A percentile compares a stretch with the other conserved stretches of the same genome.
These are phyloP conservation scores for Corbicula japonica DNA, from an alignment of 2,888 invertebrate genomes.

Conservation along the genomic window DNA sequence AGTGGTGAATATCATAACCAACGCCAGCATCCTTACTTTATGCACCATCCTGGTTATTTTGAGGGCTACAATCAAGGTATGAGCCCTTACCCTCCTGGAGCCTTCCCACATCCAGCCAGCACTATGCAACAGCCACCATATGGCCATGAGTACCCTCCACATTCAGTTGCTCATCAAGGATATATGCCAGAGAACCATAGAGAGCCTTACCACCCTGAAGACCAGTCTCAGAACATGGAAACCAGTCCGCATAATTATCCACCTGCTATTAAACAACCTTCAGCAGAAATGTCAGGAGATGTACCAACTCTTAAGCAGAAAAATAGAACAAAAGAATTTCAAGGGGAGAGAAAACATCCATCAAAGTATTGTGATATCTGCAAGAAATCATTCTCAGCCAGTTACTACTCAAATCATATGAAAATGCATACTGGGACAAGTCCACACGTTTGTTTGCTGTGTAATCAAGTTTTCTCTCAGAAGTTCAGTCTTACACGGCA, in stretches of 20 bases:
- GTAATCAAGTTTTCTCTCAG: constrained; percentile 63
- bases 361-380: constrained; percentile 60
- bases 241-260: not conserved
- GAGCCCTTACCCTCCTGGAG: constrained; percentile 16
- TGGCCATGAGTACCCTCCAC: constrained; percentile 11
- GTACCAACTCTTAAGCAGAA: constrained; percentile 10
- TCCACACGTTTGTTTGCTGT: constrained; percentile 54
- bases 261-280: not conserved
- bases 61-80: constrained; percentile 22
- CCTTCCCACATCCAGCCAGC: constrained; percentile 20
- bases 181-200: constrained; percentile 3
- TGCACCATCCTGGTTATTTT: constrained; percentile 15
- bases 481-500: constrained; percentile 60
- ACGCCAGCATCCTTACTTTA: constrained; percentile 18
- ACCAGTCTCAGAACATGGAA: too few relatives aligned
- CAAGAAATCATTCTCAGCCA: constrained; percentile 58
- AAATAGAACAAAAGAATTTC: constrained; percentile 49
- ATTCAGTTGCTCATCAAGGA: not conserved
- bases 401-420: constrained; percentile 63
- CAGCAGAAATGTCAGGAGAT: not conserved
- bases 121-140: constrained; percentile 31
- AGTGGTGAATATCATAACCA: constrained; percentile 14
- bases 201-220: too few relatives aligned
- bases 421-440: constrained; percentile 61
- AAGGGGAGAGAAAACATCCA: constrained; percentile 58